These are phyloP conservation scores for Pangasius mekongensis DNA, from an alignment of 2,797 vertebrate genomes.

Conservation along the genomic window DNA sequence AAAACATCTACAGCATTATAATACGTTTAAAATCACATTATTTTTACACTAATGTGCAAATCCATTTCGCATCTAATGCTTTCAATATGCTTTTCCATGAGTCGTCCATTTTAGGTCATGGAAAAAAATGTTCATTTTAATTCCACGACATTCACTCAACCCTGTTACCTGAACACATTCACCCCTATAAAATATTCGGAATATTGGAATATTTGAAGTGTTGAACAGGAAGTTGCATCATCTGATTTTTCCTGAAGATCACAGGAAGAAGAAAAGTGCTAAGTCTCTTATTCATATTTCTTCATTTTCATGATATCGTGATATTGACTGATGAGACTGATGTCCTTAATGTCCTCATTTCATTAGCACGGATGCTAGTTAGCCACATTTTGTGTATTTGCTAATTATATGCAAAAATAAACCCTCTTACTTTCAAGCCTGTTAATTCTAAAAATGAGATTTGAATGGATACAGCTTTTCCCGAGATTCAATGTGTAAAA, in stretches of 20 bases:
- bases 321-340: background rate
- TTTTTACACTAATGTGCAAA: no score
- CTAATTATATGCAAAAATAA: background rate
- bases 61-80: no score
- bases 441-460: background rate
- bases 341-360: background rate
- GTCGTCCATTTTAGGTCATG: no score
- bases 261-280: background rate
- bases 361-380: background rate
- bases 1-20: no score
- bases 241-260: background rate
- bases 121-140: background rate
- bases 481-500: no score
- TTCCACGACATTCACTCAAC: background rate
- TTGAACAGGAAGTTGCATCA: background rate
- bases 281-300: background rate
- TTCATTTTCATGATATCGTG: background rate
- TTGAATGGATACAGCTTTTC: no score
- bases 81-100: no score
- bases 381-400: background rate
- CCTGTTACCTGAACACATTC: background rate
- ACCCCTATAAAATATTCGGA: background rate
- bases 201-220: background rate
- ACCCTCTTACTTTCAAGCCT: background rate
- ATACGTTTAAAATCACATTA: no score